Percentiles rank a stretch among this genome's conserved stretches.
These are phyloP conservation scores for Alitta virens DNA, from an alignment of 2,888 invertebrate species.

Conservation along the genomic window DNA sequence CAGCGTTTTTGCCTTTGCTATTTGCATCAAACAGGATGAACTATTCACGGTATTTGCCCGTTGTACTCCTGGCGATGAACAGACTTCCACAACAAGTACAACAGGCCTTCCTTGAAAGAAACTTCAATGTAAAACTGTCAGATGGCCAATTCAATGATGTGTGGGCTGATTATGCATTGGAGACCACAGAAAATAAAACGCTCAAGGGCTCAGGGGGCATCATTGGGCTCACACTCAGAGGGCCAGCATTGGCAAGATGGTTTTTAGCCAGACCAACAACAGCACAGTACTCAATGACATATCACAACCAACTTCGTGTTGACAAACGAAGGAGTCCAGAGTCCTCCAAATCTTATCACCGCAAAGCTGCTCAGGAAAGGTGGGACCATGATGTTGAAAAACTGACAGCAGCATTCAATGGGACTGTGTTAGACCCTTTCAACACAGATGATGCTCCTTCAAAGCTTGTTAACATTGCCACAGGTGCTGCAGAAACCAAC, in stretches of 20 bases:
- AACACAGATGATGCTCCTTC: neutral
- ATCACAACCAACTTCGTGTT: neutral
- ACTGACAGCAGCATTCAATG: neutral
- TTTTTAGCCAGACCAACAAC: conserved; percentile 2
- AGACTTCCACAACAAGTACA: neutral
- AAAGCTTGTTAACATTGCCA: conserved; percentile 1
- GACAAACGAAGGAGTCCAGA: neutral
- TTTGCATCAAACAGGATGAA: conserved; percentile 2
- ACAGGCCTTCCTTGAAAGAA: neutral
- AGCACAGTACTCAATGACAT: neutral
- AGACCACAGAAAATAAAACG: conserved; percentile 3
- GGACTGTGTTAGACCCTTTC: neutral
- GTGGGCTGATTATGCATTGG: conserved; percentile 8
- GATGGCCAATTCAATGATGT: conserved; percentile 1
- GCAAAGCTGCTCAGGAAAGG: neutral
- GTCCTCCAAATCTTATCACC: no score
- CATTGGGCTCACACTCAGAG: conserved; percentile 4
- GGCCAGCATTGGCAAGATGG: neutral
- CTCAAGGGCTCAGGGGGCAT: conserved; percentile 6
- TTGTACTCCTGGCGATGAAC: neutral
- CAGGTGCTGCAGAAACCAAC: neutral
- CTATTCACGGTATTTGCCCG: conserved; percentile 1
- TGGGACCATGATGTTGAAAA: conserved; percentile 4
- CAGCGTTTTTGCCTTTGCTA: neutral
- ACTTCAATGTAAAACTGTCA: neutral